Evolutionary conservation across 2,888 invertebrate species (phyloP).

Genomic region (Meloe dianella): DNA sequence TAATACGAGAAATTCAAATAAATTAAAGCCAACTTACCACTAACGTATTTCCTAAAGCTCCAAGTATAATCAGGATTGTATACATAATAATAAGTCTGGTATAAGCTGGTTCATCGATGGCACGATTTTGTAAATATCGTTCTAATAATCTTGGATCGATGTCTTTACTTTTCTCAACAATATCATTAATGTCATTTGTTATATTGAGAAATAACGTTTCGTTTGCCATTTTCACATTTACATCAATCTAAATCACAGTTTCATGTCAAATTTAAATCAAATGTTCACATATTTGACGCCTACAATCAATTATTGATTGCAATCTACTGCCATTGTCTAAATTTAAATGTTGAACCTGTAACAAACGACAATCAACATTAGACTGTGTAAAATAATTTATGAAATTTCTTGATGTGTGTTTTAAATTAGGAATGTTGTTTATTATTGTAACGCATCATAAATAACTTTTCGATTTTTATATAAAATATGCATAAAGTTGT

Average conservation of each 20-base stretch:
- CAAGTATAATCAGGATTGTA: constrained; percentile 77
- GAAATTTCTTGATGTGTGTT: not conserved
- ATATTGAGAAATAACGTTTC: constrained; percentile 7
- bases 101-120: constrained; percentile 73
- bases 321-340: not conserved
- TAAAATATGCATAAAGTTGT: not conserved
- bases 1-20: too few relatives aligned
- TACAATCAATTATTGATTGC: not conserved
- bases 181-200: constrained; percentile 27
- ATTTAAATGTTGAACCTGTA: not conserved
- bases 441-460: not conserved
- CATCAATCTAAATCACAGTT: not conserved
- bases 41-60: constrained; percentile 83
- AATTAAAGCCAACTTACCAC: constrained; percentile 66
- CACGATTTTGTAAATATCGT: constrained; percentile 71
- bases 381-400: not conserved
- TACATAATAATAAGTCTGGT: constrained; percentile 73
- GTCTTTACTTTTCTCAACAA: constrained; percentile 47
- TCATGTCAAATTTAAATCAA: constrained; percentile 1
- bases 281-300: not conserved
- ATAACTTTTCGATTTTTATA: not conserved
- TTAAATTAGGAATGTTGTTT: not conserved
- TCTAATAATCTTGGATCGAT: constrained; percentile 62
- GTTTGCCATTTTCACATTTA: constrained; percentile 16
- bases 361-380: not conserved